phyloP scores from a whole-genome alignment of 37 sponge, comb jelly and placozoan genomes.

The Corticium candelabrum region DNA sequence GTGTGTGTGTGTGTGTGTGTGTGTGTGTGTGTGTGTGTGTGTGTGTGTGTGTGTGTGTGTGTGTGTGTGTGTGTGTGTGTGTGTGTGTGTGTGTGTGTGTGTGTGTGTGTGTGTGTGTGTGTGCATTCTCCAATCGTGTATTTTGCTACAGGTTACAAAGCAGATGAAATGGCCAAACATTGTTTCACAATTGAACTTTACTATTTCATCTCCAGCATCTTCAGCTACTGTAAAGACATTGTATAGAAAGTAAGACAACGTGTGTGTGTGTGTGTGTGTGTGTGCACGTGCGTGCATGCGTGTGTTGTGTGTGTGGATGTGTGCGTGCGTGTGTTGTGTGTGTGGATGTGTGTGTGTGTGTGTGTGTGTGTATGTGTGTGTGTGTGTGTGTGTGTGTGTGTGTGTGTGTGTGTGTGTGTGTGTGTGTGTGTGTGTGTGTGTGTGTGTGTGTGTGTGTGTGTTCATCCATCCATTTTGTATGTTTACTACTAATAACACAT shows the following conservation, averaged over 20 bases:
- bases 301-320: too few relatives aligned
- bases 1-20: slow-evolving; percentile 21
- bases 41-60: slow-evolving; percentile 7
- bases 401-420: too few relatives aligned
- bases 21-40: slow-evolving; percentile 37
- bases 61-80: slow-evolving; percentile 29
- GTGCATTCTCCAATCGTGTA: background rate
- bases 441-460: too few relatives aligned
- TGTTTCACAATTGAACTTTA: background rate
- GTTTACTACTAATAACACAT: too few relatives aligned
- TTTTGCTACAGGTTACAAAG: background rate
- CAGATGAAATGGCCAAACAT: background rate
- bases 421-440: too few relatives aligned
- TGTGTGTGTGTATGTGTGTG: too few relatives aligned
- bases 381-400: too few relatives aligned
- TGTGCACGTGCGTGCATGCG: too few relatives aligned
- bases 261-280: too few relatives aligned
- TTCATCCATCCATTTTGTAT: too few relatives aligned
- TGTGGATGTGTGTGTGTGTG: too few relatives aligned
- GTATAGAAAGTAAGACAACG: background rate
- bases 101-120: slow-evolving; percentile 30
- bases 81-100: slow-evolving; percentile 33
- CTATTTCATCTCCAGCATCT: background rate
- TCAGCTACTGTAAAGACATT: background rate
- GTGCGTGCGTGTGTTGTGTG: too few relatives aligned